Evolutionary conservation across 2,797 vertebrate species (phyloP).

Genomic region (Chaetophractus vellerosus): DNA sequence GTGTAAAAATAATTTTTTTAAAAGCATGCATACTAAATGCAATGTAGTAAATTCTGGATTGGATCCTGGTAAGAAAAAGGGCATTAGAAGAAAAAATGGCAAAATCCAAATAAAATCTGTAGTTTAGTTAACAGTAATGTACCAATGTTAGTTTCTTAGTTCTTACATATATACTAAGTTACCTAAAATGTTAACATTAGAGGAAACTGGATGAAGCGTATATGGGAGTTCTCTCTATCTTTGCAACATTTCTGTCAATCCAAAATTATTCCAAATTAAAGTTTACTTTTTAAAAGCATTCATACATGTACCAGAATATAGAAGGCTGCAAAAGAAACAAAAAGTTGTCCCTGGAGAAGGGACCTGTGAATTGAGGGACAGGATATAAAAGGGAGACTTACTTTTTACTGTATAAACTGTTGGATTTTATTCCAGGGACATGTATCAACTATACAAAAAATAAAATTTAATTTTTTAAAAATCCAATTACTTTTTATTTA

Average conservation of each 20-base stretch:
- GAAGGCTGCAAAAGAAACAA: background rate
- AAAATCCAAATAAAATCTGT: slow-evolving; percentile 17
- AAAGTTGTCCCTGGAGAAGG: background rate
- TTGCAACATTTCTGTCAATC: background rate
- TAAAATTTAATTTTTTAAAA: slow-evolving; percentile 4
- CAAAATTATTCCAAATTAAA: background rate
- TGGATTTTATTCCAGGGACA: background rate
- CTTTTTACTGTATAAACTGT: background rate
- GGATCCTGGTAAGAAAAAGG: slow-evolving; percentile 25
- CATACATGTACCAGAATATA: background rate
- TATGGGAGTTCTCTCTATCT: background rate
- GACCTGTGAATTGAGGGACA: background rate
- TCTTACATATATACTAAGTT: background rate
- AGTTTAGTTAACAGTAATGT: background rate
- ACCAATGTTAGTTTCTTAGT: background rate
- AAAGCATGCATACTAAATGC: background rate
- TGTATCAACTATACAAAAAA: background rate
- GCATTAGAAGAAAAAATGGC: background rate
- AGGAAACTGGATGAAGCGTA: background rate
- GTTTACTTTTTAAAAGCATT: background rate
- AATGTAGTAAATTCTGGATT: slow-evolving; percentile 3
- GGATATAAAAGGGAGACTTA: background rate
- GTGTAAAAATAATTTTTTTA: background rate
- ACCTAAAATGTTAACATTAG: background rate
- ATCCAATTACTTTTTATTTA: background rate